Base-by-base conservation (phyloP, 2,888 invertebrate species). In the Lutraria lutraria region DNA sequence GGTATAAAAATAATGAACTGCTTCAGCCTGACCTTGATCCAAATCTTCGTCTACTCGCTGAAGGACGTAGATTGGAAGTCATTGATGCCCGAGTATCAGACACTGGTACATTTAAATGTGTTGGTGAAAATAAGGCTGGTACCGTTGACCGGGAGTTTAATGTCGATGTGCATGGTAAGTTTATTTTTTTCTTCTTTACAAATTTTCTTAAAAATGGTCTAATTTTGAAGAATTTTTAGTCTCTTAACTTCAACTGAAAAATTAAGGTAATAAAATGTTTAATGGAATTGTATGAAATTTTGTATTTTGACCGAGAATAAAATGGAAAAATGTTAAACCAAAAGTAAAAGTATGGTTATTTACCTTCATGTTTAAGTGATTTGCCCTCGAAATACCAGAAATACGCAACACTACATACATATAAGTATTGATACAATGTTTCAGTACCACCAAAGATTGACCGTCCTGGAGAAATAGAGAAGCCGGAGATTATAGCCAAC, bases 371-470 rank as follows among this genome's bases (percentile, higher is more conserved):
- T n/a, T n/a, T n/a, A n/a, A n/a, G n/a, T n/a, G n/a, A n/a, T n/a
- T n/a, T n/a, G n/a, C n/a, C n/a, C n/a, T n/a, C n/a, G n/a, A n/a
- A n/a, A n/a, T n/a, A n/a, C n/a, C n/a, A n/a, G n/a, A n/a, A n/a
- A n/a, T n/a, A n/a, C n/a, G n/a, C n/a, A n/a, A n/a, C n/a, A n/a
- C n/a, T n/a, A n/a, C n/a, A n/a, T n/a, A n/a, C n/a, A n/a, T n/a
- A n/a, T n/a, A n/a, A n/a, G n/a, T n/a, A n/a, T 68, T 68, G 3
- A 56, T 56, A 8, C 25, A 13, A 25, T 25, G 25, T 68, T 89
- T 19, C 94, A 97, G 97, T 97, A 0, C 96, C 97, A 4, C 97
- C 97, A 0, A 93, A 95, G 43, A 96, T 97, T 82, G 97, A 97
- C 80, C 93, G 95, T 6, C 95, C 96, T 0, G 95, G 96, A 43